Base-by-base conservation (phyloP, 2,797 vertebrate genomes). In the Tamandua tetradactyla region DNA sequence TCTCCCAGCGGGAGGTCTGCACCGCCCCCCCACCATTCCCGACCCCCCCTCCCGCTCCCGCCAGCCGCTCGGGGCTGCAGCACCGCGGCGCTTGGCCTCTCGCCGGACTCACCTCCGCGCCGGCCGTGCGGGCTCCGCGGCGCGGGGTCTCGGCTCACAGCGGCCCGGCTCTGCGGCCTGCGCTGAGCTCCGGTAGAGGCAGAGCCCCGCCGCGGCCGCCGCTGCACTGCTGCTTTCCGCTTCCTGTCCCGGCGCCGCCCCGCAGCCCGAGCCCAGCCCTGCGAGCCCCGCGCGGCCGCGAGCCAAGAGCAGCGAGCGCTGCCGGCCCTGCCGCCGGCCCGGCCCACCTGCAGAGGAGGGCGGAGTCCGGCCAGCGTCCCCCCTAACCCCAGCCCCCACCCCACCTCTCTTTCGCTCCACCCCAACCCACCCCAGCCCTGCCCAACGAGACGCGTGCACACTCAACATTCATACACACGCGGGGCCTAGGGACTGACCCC, bases 201-300 rank as follows among this genome's bases (percentile, higher is more conserved):
- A 85, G 96, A 94, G 97, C 97, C 85, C 92, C 83, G 93, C 94
- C 93, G 91, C 93, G 42, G 68, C 90, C 76, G 92, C 93, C 55
- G 93, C 93, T 32, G 84, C 96, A 52, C 95, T 83, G 96, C 96
- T 72, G 97, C 98, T 98, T 98, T 98, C 98, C 98, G 98, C 98
- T 98, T 98, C 98, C 98, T 98, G 98, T 98, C 97, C 97, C 97
- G 97, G 96, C 97, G 95, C 66, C 97, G 97, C 97, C 97, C 98
- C 95, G 94, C 96, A 59, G 37, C 91, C 94, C 93, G 52, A 86
- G 97, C 92, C 95, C 96, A 92, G 91, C 94, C 96, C 96, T 82
- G 95, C 81, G 87, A 95, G 91, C 79, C 96, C 94, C 66, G 95
- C 80, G 95, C 95, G 96, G 95, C 94, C 83, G 89, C 94, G 86